Evolutionary conservation across 2,113 vertebrate genomes (phyloP), one percentile per base, ranked within the genome.

Genomic region (Notothenia coriiceps): DNA sequence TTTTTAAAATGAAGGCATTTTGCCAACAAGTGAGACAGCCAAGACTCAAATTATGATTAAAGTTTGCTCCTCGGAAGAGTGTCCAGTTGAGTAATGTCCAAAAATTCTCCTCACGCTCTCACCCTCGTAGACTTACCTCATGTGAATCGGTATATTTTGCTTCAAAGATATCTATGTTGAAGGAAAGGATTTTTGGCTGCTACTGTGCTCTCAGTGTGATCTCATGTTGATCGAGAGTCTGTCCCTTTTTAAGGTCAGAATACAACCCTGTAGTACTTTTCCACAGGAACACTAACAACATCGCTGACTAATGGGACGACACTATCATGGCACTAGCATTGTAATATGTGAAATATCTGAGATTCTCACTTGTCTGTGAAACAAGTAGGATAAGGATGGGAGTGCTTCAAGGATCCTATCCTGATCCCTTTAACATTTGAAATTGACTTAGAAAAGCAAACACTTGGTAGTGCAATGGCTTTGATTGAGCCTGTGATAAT

Each of bases 11-110:
- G 10, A 67, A 60, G 79, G 70, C 79, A 68, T 59, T 72, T 86
- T 78, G 79, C 83, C 86, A 88, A 22, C 62, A 55, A 40, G 51
- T 64, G 35, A 2, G 35, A 70, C 59, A 43, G 80, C 84, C 77
- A 82, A 80, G 43, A 80, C 82, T 71, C 33, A 79, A 80, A 82
- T 81, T 68, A 65, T 77, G 79, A 80, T 83, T 73, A 70, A 74
- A 84, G 52, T 64, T 78, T 74, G 1, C 18, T 62, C 57, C 66
- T 81, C 44, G 71, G 74, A 68, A 54, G 49, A 14, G n/a, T 46
- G 20, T 54, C 59, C 46, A 55, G 14, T 29, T 40, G 47, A 77
- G 57, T 14, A 29, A 52, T 12, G 22, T 59, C 46, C 22, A 61
- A 5, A 69, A 1, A 82, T 82, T 75, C 70, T 33, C 73, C 74